Base-by-base conservation (phyloP, 2,888 invertebrate genomes). In the Stenoptilia bipunctidactyla region DNA sequence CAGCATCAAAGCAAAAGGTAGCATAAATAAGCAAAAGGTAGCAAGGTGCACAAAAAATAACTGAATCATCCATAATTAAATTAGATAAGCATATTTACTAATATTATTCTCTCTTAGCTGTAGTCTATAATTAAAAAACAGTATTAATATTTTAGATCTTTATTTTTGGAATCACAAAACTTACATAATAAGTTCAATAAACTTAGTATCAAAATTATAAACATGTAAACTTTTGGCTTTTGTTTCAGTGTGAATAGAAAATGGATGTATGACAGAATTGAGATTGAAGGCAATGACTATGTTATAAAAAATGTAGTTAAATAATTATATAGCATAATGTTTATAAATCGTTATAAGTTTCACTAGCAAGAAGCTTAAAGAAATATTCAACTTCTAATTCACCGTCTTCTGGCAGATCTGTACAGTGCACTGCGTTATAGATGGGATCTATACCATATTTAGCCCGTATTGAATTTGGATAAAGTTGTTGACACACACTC, bases 371-470 rank as follows among this genome's bases (percentile, higher is more conserved):
- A 49, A 92, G 87, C 69, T 90, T 91, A 57, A 92, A 92, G 56
- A 92, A 89, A 63, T 92, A 92, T 66, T 92, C 90, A 37, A 91
- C 79, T 85, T 97, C 97, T 39, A 91, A 64, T 43, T 86, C 70
- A 1, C 92, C 92, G 77, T 97, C 97, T 64, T 96, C 96, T 0
- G 90, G 88, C 36, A 97, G 85, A 85, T 97, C 97, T 2, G 97
- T 96, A 63, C 96, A 96, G 67, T 97, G 97, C 1, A 97, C 86
- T 6, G 92, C 96, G 83, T 97, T 97, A 55, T 90, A 86, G 27
- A 93, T 83, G 64, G 90, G 92, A 45, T 88, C 88, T 50, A 87
- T 87, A 0, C 97, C 97, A 83, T 90, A 96, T 46, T 86, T 86
- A 3, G 96, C 96, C 58, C 97, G 86, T 35, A 97, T 77, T 2